Conservation (phyloP, 2,797 vertebrate species). For the Microhierax caerulescens region DNA sequence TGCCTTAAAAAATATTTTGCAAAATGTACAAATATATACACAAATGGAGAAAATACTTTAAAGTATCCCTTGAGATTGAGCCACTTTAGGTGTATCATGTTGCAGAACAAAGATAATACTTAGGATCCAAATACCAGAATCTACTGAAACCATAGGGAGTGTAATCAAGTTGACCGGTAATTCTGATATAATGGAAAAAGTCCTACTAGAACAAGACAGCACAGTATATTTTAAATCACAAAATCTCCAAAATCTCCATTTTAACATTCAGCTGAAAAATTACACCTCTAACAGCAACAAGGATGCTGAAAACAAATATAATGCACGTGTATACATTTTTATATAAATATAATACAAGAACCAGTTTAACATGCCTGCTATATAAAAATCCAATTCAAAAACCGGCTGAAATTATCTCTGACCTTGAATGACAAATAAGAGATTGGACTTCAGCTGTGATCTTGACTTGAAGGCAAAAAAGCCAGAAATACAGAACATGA, state of each 20-base stretch:
- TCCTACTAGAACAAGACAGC: not conserved
- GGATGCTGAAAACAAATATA: not conserved
- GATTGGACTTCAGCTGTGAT: not conserved
- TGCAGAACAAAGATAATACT: not conserved
- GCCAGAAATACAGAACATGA: not conserved
- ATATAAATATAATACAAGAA: not conserved
- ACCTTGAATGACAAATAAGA: not conserved
- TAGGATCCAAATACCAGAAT: not conserved
- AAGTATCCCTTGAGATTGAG: not conserved
- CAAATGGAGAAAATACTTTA: not conserved
- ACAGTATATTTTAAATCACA: not conserved
- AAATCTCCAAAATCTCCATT: not conserved
- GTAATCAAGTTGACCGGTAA: not conserved
- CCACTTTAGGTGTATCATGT: not conserved
- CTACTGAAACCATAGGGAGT: not conserved
- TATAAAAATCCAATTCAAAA: not conserved
- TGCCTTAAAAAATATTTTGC: not conserved
- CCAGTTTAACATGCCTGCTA: not conserved
- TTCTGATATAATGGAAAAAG: not conserved
- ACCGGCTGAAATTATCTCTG: not conserved
- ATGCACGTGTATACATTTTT: not conserved
- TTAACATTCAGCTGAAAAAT: not conserved
- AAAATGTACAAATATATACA: not conserved
- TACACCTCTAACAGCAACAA: not conserved
- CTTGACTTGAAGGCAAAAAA: not conserved